These are phyloP conservation scores for Syngnathus floridae DNA, from an alignment of 2,113 vertebrate species.

Conservation along the genomic window DNA sequence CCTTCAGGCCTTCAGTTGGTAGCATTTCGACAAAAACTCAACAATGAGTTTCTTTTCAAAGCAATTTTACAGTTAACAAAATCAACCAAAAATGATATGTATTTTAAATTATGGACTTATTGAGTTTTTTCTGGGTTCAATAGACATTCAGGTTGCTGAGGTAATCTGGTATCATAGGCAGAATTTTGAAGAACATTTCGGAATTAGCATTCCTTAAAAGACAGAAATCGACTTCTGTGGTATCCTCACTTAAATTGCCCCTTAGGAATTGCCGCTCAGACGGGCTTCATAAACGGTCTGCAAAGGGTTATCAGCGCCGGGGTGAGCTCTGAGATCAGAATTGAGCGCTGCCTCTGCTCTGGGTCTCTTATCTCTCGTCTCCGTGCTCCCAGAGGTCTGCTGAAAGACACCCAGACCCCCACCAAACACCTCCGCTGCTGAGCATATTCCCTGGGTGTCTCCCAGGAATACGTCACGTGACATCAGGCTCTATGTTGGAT, in stretches of 20 bases:
- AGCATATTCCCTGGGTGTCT: slow-evolving; percentile 18
- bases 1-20: too few relatives aligned
- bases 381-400: slow-evolving; percentile 54
- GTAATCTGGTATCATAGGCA: too few relatives aligned
- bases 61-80: too few relatives aligned
- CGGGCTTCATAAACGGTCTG: slow-evolving; percentile 34
- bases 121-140: too few relatives aligned
- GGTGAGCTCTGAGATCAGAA: slow-evolving; percentile 34
- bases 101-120: too few relatives aligned
- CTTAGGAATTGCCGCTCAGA: slow-evolving; percentile 17
- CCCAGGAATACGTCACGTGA: slow-evolving; percentile 32
- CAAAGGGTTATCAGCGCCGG: slow-evolving; percentile 53
- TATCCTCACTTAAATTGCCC: background rate
- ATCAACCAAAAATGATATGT: too few relatives aligned
- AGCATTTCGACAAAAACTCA: too few relatives aligned
- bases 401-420: slow-evolving; percentile 8
- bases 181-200: too few relatives aligned
- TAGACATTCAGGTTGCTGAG: too few relatives aligned
- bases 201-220: too few relatives aligned
- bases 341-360: slow-evolving; percentile 39
- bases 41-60: too few relatives aligned
- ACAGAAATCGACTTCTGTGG: background rate
- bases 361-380: slow-evolving; percentile 51
- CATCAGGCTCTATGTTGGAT: slow-evolving; percentile 1
- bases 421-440: background rate